Percentiles rank a stretch among this genome's conserved stretches.
Evolutionary conservation across 2,888 invertebrate species (phyloP).

Genomic region (Norana najaformis): DNA sequence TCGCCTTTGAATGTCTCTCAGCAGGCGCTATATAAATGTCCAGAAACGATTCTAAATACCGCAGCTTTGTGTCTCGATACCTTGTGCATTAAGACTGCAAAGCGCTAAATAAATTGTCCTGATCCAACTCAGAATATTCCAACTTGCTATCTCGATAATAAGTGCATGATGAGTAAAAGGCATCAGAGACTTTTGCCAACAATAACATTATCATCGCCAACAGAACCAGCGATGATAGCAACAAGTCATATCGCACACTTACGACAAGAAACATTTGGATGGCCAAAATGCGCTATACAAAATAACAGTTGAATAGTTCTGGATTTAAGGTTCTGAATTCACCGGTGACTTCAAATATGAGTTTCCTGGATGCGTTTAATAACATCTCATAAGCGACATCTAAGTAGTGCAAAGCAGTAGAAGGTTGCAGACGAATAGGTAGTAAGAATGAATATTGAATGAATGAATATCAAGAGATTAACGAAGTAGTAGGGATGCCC

Average conservation of each 20-base stretch:
- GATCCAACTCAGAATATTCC: too few relatives aligned
- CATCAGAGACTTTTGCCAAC: not conserved
- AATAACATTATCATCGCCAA: not conserved
- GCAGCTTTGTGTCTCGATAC: not conserved
- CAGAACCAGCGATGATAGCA: not conserved
- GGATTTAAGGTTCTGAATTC: too few relatives aligned
- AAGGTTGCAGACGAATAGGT: too few relatives aligned
- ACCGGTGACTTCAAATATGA: too few relatives aligned
- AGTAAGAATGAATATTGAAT: too few relatives aligned
- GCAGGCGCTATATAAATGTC: not conserved
- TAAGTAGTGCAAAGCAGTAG: too few relatives aligned
- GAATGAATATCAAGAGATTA: too few relatives aligned
- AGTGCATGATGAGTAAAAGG: not conserved
- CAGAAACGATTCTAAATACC: not conserved
- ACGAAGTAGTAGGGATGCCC: too few relatives aligned
- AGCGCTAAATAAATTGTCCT: not conserved
- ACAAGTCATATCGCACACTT: not conserved
- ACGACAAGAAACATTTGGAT: not conserved
- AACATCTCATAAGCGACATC: too few relatives aligned
- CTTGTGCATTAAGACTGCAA: not conserved
- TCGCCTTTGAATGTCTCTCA: too few relatives aligned
- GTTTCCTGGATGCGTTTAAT: too few relatives aligned
- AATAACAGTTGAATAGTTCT: not conserved
- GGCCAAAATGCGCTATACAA: not conserved
- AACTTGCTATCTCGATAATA: too few relatives aligned